Evolutionary conservation across 92 coral and sea anemone species (phyloP).

Genomic region (Phenganax subtilis): DNA sequence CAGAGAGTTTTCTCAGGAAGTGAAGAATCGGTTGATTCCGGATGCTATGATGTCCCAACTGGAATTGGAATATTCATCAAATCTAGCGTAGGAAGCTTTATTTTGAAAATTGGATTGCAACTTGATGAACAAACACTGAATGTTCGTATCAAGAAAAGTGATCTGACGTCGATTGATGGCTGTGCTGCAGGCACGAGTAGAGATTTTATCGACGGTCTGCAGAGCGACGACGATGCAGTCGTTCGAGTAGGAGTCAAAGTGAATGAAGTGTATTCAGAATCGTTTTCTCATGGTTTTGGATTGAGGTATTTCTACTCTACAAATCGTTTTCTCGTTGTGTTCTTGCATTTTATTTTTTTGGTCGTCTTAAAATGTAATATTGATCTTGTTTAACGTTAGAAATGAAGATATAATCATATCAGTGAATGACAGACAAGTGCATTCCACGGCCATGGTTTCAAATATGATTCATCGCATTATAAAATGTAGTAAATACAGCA

Average conservation of each 20-base stretch:
- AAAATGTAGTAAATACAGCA: neutral
- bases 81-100: neutral
- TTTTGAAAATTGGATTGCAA: neutral
- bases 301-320: conserved; percentile 39
- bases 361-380: neutral
- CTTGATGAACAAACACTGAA: neutral
- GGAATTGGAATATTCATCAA: neutral
- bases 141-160: neutral
- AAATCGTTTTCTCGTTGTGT: neutral
- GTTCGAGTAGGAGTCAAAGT: conserved; percentile 18
- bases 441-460: neutral
- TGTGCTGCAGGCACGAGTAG: neutral
- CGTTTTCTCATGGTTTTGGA: conserved; percentile 58
- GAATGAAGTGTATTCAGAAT: conserved; percentile 37
- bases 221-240: neutral
- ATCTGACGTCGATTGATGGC: neutral
- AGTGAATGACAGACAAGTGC: conserved; percentile 7
- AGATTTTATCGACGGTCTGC: neutral
- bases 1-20: neutral
- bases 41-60: neutral
- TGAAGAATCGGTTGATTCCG: neutral
- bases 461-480: neutral
- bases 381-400: neutral
- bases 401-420: conserved; percentile 20
- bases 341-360: neutral